A percentile compares a stretch with the other conserved stretches of the same genome.
These are phyloP conservation scores for Coleophora deauratella DNA, from an alignment of 2,888 invertebrate species.

Conservation along the genomic window DNA sequence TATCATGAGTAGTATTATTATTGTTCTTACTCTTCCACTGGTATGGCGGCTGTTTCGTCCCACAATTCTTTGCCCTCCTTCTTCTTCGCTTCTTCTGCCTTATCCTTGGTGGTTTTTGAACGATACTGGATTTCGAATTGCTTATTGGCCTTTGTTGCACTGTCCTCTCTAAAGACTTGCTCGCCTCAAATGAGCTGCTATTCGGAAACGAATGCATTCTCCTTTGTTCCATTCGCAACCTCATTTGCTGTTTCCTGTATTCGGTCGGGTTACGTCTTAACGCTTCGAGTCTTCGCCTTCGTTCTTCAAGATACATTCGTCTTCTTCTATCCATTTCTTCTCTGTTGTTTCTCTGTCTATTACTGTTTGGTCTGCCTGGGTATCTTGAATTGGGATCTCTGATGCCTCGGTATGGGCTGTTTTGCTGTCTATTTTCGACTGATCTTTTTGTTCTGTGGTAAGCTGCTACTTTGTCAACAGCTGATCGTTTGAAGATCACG, in stretches of 20 bases:
- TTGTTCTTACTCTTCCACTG: slow-evolving; percentile 47
- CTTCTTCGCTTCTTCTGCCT: slow-evolving; percentile 38
- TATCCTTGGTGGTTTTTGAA: background rate
- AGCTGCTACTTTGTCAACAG: slow-evolving; percentile 66
- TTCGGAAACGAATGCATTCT: slow-evolving; percentile 32
- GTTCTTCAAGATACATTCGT: slow-evolving; percentile 48
- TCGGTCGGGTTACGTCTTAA: slow-evolving; percentile 54
- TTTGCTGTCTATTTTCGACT: slow-evolving; percentile 26
- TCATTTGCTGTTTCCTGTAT: slow-evolving; percentile 45
- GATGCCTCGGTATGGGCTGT: slow-evolving; percentile 10
- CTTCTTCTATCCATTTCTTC: slow-evolving; percentile 63
- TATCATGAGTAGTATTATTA: slow-evolving; percentile 14
- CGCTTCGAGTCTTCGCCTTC: slow-evolving; percentile 45
- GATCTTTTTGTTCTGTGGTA: slow-evolving; percentile 53
- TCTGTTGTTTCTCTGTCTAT: slow-evolving; percentile 49
- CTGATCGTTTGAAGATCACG: slow-evolving; percentile 79
- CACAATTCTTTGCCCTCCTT: slow-evolving; percentile 56
- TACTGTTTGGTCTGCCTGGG: slow-evolving; percentile 48
- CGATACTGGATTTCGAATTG: slow-evolving; percentile 25
- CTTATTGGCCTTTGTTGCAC: slow-evolving; percentile 26
- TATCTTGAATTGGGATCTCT: background rate
- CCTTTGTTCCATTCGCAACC: slow-evolving; percentile 48
- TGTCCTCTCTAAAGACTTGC: slow-evolving; percentile 37
- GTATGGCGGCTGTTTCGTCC: slow-evolving; percentile 62
- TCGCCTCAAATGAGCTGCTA: slow-evolving; percentile 43